These are phyloP conservation scores for Pristionchus japonicus DNA, from an alignment of 2,888 invertebrate genomes.

Conservation along the genomic window DNA sequence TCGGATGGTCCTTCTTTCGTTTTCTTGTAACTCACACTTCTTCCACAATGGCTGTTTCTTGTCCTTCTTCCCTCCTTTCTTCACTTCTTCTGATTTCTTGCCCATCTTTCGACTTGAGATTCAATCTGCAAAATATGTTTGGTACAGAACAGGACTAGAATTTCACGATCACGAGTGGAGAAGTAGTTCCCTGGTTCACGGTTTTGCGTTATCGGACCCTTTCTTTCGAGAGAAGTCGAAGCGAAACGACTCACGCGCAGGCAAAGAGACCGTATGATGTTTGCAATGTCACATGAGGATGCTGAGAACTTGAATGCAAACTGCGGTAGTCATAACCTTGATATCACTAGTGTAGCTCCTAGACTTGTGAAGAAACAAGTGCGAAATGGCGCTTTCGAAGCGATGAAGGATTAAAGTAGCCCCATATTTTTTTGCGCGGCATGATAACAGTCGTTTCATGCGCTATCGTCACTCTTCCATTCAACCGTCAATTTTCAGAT, in stretches of 20 bases:
- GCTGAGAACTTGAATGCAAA: too few relatives aligned
- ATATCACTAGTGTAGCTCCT: too few relatives aligned
- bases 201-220: too few relatives aligned
- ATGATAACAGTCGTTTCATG: neutral
- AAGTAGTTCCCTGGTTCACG: too few relatives aligned
- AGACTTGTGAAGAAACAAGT: too few relatives aligned
- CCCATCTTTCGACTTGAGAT: neutral
- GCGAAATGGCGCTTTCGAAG: too few relatives aligned
- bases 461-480: neutral
- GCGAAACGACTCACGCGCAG: neutral
- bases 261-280: too few relatives aligned
- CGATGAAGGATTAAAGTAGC: neutral
- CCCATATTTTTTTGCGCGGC: neutral
- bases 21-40: neutral
- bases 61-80: neutral
- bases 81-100: neutral
- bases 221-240: too few relatives aligned
- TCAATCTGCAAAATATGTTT: neutral
- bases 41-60: neutral
- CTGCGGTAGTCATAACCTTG: too few relatives aligned
- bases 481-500: neutral
- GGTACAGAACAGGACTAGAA: neutral
- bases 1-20: neutral
- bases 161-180: too few relatives aligned
- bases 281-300: too few relatives aligned